phyloP scores from a whole-genome alignment of 2,113 vertebrate genomes.

The Clarias batrachus region DNA sequence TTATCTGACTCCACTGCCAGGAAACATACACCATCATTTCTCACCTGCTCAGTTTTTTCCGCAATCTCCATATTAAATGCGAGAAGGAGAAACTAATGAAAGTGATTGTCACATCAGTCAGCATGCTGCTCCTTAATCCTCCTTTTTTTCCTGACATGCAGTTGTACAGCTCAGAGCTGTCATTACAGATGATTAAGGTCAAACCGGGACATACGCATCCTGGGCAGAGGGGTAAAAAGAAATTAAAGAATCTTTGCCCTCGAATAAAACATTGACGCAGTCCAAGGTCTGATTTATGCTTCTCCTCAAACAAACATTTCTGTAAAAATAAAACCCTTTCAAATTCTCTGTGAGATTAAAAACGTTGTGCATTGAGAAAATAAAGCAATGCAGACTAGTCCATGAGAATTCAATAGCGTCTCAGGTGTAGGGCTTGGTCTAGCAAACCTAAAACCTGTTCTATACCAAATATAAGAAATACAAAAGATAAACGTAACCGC shows the following conservation, averaged over 20 bases:
- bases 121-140: background rate
- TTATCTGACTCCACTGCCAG: conserved; percentile 26
- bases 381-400: background rate
- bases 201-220: background rate
- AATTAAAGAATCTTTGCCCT: conserved; percentile 6
- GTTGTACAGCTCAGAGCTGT: background rate
- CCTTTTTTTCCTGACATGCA: conserved; percentile 1
- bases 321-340: background rate
- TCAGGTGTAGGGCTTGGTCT: background rate
- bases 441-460: background rate
- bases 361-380: background rate
- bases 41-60: background rate
- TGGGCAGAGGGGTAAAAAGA: background rate
- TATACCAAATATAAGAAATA: background rate
- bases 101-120: background rate
- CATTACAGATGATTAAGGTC: conserved; percentile 30
- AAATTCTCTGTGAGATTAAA: background rate
- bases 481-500: background rate
- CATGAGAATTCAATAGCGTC: background rate
- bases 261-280: conserved; percentile 9
- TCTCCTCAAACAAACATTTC: background rate
- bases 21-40: background rate
- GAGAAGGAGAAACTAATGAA: background rate
- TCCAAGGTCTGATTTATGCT: background rate
- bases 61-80: background rate